phyloP scores from a whole-genome alignment of 2,888 invertebrate genomes.

The Teleiodes luculella region DNA sequence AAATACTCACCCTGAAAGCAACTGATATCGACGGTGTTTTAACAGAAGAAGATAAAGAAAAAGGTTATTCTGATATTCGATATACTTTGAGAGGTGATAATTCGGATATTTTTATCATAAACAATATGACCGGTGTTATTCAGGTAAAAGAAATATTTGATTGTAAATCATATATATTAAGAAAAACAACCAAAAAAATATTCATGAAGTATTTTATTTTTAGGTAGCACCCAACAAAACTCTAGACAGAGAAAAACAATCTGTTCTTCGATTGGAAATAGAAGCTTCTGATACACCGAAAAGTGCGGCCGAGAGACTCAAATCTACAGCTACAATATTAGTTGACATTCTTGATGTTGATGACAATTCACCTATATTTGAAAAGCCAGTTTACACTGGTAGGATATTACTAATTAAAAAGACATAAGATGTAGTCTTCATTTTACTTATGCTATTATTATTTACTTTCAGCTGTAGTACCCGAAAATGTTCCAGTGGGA shows the following conservation, averaged over 20 bases:
- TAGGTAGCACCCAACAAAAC: slow-evolving; percentile 81
- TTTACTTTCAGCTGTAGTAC: slow-evolving; percentile 81
- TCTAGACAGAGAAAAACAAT: slow-evolving; percentile 85
- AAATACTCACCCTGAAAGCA: slow-evolving; percentile 83
- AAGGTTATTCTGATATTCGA: slow-evolving; percentile 83
- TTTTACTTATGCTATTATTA: no score
- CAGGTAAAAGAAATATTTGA: slow-evolving; percentile 52
- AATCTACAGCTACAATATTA: slow-evolving; percentile 80
- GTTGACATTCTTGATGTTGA: slow-evolving; percentile 88
- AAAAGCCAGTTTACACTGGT: slow-evolving; percentile 80
- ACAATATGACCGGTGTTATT: slow-evolving; percentile 83
- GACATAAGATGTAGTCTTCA: not conserved
- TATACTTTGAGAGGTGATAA: slow-evolving; percentile 87
- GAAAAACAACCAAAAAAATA: not conserved
- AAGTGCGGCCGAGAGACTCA: slow-evolving; percentile 83
- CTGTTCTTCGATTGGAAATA: slow-evolving; percentile 83
- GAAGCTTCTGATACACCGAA: slow-evolving; percentile 86
- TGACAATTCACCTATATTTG: slow-evolving; percentile 86
- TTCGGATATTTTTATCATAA: slow-evolving; percentile 84
- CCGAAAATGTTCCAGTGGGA: slow-evolving; percentile 84
- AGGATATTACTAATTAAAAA: slow-evolving; percentile 12
- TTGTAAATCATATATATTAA: not conserved
- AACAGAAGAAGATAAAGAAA: slow-evolving; percentile 73
- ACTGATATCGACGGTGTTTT: slow-evolving; percentile 83
- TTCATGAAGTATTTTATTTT: slow-evolving; percentile 1